Conservation (phyloP, 2,797 vertebrate species). For the Takifugu rubripes region DNA sequence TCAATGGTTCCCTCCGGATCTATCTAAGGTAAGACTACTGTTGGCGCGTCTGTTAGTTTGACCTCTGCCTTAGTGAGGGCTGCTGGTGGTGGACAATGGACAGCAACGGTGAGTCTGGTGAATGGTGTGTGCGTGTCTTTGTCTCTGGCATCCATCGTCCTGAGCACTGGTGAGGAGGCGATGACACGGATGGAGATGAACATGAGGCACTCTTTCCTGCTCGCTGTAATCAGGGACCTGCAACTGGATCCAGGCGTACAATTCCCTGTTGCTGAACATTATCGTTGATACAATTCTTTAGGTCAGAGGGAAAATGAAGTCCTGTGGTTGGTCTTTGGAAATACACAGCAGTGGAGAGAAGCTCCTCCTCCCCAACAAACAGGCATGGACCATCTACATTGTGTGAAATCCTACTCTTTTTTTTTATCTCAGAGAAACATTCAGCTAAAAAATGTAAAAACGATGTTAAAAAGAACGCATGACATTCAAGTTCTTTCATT, state of each 20-base stretch:
- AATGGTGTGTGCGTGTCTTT: slow-evolving; percentile 36
- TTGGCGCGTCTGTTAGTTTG: slow-evolving; percentile 26
- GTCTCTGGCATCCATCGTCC: slow-evolving; percentile 51
- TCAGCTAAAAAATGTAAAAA: slow-evolving; percentile 14
- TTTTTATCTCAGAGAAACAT: slow-evolving; percentile 25
- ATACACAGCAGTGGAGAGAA: slow-evolving; percentile 4
- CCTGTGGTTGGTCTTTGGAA: slow-evolving; percentile 25
- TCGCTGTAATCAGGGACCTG: slow-evolving; percentile 68
- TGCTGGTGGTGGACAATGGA: slow-evolving; percentile 84
- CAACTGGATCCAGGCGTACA: slow-evolving; percentile 16
- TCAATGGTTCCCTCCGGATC: not conserved
- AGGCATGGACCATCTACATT: not conserved
- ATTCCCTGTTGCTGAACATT: slow-evolving; percentile 20
- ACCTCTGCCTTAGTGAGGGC: slow-evolving; percentile 54
- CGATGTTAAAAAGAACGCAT: slow-evolving; percentile 22
- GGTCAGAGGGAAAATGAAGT: slow-evolving; percentile 34
- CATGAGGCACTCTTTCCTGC: slow-evolving; percentile 72
- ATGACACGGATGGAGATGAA: slow-evolving; percentile 69
- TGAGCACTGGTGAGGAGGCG: slow-evolving; percentile 78
- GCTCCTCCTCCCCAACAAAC: slow-evolving; percentile 12
- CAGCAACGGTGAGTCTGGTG: slow-evolving; percentile 78
- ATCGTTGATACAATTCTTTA: slow-evolving; percentile 33
- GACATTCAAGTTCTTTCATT: slow-evolving; percentile 47
- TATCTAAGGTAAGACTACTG: not conserved
- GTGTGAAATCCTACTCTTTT: slow-evolving; percentile 19